Evolutionary conservation across 2,113 vertebrate species (phyloP), one percentile per base, ranked within the genome.

Genomic region (Dendrocopos noguchii): DNA sequence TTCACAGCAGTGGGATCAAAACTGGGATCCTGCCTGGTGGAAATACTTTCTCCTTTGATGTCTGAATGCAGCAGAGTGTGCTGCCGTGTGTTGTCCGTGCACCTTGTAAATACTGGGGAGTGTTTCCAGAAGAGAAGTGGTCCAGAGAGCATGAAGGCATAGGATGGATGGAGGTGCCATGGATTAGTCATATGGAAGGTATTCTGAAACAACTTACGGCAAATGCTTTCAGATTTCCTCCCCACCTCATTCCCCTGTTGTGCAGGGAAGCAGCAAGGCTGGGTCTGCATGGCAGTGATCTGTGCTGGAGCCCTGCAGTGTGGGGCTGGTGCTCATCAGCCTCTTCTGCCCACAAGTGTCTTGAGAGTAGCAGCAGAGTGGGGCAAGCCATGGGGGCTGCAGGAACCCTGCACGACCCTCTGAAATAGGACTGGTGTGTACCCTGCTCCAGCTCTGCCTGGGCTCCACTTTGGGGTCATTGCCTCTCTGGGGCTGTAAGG

Each of bases 231-330:
- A 33, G n/a, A 50, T 73, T 75, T 27, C 9, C 1, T 12, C 24
- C 7, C 27, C 27, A 15, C 14, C 53, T 74, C 33, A 16, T 67
- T 81, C 11, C 2, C 5, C 4, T 59, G 7, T 17, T 14, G 3
- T 25, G 11, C 22, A 42, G 50, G 25, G 28, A 80, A 52, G 22
- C 14, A 25, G 9, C 55, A 29, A 0, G 6, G 22, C 3, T 63
- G 13, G 8, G 9, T 17, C 52, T 73, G 36, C 27, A 44, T 2
- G 17, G 10, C 22, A 4, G 17, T 7, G 29, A 10, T 4, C 22
- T 55, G 9, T 55, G 28, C 65, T 34, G 15, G n/a, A 31, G 17
- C 5, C 5, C 61, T 28, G 8, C 15, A 28, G 4, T 0, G 0
- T 39, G 22, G 7, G 25, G 27, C 6, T 27, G 25, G 31, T 7